Conservation (phyloP, 37 sponge, comb jelly and placozoan species). For the Beroe forskalii region DNA sequence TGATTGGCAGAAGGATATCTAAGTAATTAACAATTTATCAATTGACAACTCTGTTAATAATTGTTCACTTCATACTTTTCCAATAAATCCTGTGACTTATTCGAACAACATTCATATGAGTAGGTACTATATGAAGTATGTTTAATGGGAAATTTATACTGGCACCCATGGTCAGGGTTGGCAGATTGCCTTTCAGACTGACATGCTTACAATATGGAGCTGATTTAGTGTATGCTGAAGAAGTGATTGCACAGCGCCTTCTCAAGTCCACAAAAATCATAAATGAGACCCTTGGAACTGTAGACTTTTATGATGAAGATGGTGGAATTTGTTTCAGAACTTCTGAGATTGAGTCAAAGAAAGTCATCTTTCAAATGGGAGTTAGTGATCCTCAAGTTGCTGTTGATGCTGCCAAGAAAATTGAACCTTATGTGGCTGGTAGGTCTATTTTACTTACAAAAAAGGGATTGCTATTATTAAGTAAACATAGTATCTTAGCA, state of each 20-base stretch:
- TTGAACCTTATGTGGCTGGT: slow-evolving; percentile 63
- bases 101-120: no score
- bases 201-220: slow-evolving; percentile 88
- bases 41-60: no score
- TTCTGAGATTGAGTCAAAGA: slow-evolving; percentile 73
- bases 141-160: slow-evolving; percentile 82
- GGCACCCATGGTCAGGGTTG: slow-evolving; percentile 98
- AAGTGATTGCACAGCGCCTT: slow-evolving; percentile 14
- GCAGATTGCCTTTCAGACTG: slow-evolving; percentile 86
- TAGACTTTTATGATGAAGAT: slow-evolving; percentile 78
- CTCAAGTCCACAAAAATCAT: neutral
- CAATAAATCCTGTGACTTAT: no score
- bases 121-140: no score
- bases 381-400: slow-evolving; percentile 85
- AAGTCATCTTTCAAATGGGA: slow-evolving; percentile 93
- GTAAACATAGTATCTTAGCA: no score
- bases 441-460: neutral
- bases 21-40: no score
- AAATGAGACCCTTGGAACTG: slow-evolving; percentile 74
- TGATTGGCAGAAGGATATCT: no score
- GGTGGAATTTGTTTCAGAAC: slow-evolving; percentile 89
- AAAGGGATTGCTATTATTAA: neutral
- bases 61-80: no score
- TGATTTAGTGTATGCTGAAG: slow-evolving; percentile 94
- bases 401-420: slow-evolving; percentile 64